A percentile compares a stretch with the other conserved stretches of the same genome.
phyloP scores from a whole-genome alignment of 2,888 invertebrate species.

The Lasioglossum pauxillum region DNA sequence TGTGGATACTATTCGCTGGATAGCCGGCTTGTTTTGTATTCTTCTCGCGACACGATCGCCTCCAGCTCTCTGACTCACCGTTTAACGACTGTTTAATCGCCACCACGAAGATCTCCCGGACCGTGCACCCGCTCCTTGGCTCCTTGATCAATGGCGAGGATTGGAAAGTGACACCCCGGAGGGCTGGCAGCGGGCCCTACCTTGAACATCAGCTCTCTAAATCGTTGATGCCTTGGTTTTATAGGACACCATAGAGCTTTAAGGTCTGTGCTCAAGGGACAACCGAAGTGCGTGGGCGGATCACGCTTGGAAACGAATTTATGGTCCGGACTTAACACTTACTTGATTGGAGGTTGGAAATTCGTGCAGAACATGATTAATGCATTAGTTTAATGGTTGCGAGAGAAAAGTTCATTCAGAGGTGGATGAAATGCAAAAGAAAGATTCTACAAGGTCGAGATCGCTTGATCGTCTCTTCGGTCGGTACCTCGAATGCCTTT shows the following conservation, averaged over 20 bases:
- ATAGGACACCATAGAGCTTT: background rate
- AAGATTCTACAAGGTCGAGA: background rate
- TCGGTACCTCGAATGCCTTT: background rate
- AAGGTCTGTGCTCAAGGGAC: background rate
- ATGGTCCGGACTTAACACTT: background rate
- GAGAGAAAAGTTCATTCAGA: background rate
- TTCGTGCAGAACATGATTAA: background rate
- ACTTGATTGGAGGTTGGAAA: background rate
- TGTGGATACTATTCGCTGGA: background rate
- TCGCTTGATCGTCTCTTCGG: background rate
- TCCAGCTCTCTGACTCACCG: constrained; percentile 59
- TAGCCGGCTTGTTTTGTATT: constrained; percentile 14
- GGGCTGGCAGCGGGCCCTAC: background rate
- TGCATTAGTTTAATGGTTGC: background rate
- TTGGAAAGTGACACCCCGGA: constrained; percentile 22
- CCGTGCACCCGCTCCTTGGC: background rate
- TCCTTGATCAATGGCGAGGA: constrained; percentile 29
- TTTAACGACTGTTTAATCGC: constrained; percentile 61
- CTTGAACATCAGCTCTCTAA: background rate
- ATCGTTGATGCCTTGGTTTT: background rate
- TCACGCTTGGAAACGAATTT: background rate
- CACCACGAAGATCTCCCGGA: constrained; percentile 19
- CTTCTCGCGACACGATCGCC: constrained; percentile 50
- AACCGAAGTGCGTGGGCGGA: background rate
- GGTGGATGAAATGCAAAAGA: background rate